These are phyloP conservation scores for Accipiter virgatus DNA, from an alignment of 2,113 vertebrate genomes.

Conservation along the genomic window DNA sequence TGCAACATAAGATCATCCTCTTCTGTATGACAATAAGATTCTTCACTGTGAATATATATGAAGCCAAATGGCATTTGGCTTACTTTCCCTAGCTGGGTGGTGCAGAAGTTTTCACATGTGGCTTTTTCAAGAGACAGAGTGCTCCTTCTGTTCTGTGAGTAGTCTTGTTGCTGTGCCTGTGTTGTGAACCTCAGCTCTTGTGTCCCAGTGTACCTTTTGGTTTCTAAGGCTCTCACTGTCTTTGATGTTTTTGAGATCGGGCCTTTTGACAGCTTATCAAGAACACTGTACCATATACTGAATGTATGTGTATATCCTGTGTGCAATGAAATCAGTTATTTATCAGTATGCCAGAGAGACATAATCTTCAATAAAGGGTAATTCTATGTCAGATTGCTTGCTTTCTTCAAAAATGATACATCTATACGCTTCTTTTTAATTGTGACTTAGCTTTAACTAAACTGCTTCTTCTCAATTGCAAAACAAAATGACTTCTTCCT, in stretches of 20 bases:
- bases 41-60: background rate
- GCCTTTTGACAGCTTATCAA: background rate
- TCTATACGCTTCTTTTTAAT: background rate
- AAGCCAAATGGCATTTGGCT: background rate
- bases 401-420: background rate
- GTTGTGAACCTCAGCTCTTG: background rate
- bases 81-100: background rate
- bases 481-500: background rate
- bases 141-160: background rate
- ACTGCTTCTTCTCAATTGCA: background rate
- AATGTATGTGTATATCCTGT: background rate
- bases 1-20: background rate
- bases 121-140: background rate
- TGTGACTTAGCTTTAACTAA: background rate
- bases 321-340: background rate
- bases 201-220: background rate
- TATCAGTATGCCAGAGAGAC: background rate
- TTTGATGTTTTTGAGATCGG: background rate
- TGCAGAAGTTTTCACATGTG: background rate
- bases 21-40: background rate
- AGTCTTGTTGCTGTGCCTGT: background rate
- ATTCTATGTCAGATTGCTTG: background rate
- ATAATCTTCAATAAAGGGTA: background rate
- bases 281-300: background rate
- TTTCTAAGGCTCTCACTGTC: background rate